phyloP scores from a whole-genome alignment of 2,797 vertebrate species.

The Arnoldichthys spilopterus region DNA sequence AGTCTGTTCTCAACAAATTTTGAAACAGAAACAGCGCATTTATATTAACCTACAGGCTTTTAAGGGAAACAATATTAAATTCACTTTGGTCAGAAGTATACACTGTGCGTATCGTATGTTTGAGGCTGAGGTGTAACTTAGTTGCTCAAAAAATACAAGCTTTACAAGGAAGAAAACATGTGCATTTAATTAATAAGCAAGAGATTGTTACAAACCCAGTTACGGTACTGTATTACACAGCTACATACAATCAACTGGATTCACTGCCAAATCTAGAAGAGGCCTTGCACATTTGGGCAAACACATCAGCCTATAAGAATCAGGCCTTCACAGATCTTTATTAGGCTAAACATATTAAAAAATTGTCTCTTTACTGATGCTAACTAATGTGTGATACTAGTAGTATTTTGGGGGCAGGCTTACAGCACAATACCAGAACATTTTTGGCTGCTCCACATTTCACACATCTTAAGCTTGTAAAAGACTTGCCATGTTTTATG shows the following conservation, averaged over 20 bases:
- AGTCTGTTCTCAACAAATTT: no score
- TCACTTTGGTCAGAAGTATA: neutral
- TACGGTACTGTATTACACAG: constrained; percentile 2
- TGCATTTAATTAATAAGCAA: neutral
- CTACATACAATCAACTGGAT: neutral
- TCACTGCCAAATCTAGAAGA: neutral
- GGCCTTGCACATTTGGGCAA: neutral
- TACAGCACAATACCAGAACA: no score
- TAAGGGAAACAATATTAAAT: neutral
- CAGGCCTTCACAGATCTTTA: no score
- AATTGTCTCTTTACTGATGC: no score
- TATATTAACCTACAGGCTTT: neutral
- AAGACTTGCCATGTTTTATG: no score
- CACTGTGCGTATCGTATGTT: neutral
- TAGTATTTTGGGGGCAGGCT: no score
- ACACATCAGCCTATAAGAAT: no score
- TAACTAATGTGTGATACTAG: no score
- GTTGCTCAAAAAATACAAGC: neutral
- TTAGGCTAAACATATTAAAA: no score
- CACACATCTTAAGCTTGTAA: no score
- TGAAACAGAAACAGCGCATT: neutral
- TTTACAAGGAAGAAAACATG: neutral
- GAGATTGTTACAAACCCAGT: neutral
- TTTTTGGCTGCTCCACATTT: no score
- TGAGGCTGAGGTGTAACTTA: neutral